Percentiles rank a stretch among this genome's conserved stretches.
These are phyloP conservation scores for Periophthalmus magnuspinnatus DNA, from an alignment of 2,797 vertebrate species.

Conservation along the genomic window DNA sequence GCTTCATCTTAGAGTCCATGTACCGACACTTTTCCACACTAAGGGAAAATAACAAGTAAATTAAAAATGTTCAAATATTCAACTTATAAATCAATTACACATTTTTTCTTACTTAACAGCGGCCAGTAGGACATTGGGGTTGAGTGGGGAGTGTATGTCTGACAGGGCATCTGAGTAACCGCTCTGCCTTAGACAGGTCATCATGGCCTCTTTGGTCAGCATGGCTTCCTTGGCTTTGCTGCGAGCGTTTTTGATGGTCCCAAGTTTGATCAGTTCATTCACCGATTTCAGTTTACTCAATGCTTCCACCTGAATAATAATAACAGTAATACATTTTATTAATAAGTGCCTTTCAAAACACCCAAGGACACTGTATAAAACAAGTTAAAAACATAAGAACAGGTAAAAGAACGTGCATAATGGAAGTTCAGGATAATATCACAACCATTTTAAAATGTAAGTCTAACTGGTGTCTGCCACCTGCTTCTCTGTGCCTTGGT, in stretches of 20 bases:
- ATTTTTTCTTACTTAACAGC: slow-evolving; percentile 85
- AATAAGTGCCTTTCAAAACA: too few species aligned
- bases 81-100: too few species aligned
- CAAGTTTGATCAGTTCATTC: slow-evolving; percentile 94
- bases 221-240: slow-evolving; percentile 91
- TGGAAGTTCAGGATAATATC: neutral
- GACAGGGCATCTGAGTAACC: slow-evolving; percentile 93
- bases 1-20: slow-evolving; percentile 99
- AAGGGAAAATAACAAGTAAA: neutral
- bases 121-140: slow-evolving; percentile 90
- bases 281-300: slow-evolving; percentile 95
- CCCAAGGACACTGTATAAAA: too few species aligned
- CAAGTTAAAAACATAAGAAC: too few species aligned
- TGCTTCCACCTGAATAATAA: slow-evolving; percentile 86
- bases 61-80: too few species aligned
- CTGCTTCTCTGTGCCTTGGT: too few species aligned
- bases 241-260: slow-evolving; percentile 88
- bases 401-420: too few species aligned
- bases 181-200: slow-evolving; percentile 91
- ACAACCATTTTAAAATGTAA: too few species aligned
- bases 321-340: too few species aligned
- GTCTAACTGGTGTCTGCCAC: too few species aligned
- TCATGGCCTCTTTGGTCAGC: slow-evolving; percentile 92
- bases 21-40: slow-evolving; percentile 96
- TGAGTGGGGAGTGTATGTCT: slow-evolving; percentile 90